These are phyloP conservation scores for Acanthisitta chloris DNA, from an alignment of 2,113 vertebrate genomes.

Conservation along the genomic window DNA sequence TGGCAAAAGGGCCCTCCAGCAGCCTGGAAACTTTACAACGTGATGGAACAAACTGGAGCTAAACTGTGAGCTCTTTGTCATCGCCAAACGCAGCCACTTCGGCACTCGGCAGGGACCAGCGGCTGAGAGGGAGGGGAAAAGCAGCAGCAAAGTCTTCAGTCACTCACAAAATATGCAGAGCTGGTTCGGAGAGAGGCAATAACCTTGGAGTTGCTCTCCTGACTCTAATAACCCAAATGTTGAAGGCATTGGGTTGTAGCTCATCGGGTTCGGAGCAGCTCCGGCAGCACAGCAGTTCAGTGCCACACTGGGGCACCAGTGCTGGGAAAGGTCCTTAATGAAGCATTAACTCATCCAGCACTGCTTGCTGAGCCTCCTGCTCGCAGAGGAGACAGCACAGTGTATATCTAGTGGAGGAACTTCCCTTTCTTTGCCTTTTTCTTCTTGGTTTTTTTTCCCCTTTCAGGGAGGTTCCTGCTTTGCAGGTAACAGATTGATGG, in stretches of 20 bases:
- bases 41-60: not conserved
- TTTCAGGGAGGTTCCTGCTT: not conserved
- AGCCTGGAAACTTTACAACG: not conserved
- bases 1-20: constrained; percentile 7
- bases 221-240: constrained; percentile 35
- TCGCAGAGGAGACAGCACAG: fast-evolving
- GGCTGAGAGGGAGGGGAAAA: not conserved
- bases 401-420: not conserved
- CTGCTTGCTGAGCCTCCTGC: not conserved
- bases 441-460: not conserved
- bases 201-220: constrained; percentile 13
- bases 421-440: not conserved
- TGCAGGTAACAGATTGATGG: not conserved
- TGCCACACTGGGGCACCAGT: fast-evolving
- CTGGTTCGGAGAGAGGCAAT: not conserved
- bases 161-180: not conserved
- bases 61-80: constrained; percentile 19
- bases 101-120: fast-evolving
- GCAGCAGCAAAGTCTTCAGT: not conserved
- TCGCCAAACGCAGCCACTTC: not conserved
- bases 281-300: not conserved
- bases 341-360: not conserved
- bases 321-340: not conserved
- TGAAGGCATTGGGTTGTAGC: not conserved
- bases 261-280: not conserved